Evolutionary conservation across 2,888 invertebrate species (phyloP).

Genomic region (Glaucopsyche alexis): DNA sequence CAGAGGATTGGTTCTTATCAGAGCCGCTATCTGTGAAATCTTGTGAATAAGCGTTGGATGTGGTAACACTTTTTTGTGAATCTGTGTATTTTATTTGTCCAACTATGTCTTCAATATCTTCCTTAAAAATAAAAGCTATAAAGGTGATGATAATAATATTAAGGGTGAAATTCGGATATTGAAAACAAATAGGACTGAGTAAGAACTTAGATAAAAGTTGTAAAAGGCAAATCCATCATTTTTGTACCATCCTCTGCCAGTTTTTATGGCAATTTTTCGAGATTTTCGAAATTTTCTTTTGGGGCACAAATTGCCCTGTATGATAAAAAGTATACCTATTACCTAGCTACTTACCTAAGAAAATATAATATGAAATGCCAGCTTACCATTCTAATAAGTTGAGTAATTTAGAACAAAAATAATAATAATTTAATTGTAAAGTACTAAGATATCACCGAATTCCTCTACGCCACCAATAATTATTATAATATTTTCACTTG

Average conservation of each 20-base stretch:
- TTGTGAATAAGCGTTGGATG: constrained; percentile 59
- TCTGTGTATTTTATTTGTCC: constrained; percentile 62
- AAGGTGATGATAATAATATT: not conserved
- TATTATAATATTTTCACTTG: no score
- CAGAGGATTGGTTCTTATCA: constrained; percentile 64
- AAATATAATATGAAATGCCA: not conserved
- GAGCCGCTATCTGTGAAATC: constrained; percentile 68
- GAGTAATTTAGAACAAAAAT: constrained; percentile 64
- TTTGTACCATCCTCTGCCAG: no score
- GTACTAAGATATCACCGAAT: constrained; percentile 50
- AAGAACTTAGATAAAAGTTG: no score
- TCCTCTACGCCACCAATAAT: constrained; percentile 47
- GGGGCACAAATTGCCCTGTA: no score
- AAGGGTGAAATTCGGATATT: no score
- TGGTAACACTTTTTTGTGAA: constrained; percentile 69
- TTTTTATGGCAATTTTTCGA: no score
- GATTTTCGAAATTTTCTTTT: no score
- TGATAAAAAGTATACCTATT: no score
- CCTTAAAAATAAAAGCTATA: constrained; percentile 47
- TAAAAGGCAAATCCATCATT: no score
- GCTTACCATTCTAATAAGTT: constrained; percentile 56
- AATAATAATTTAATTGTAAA: constrained; percentile 50
- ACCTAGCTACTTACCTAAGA: no score
- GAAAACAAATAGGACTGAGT: no score
- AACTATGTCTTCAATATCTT: constrained; percentile 64